A percentile compares a stretch with the other conserved stretches of the same genome.
These are phyloP conservation scores for Scarus forsteni DNA, from an alignment of 2,797 vertebrate species.

Conservation along the genomic window DNA sequence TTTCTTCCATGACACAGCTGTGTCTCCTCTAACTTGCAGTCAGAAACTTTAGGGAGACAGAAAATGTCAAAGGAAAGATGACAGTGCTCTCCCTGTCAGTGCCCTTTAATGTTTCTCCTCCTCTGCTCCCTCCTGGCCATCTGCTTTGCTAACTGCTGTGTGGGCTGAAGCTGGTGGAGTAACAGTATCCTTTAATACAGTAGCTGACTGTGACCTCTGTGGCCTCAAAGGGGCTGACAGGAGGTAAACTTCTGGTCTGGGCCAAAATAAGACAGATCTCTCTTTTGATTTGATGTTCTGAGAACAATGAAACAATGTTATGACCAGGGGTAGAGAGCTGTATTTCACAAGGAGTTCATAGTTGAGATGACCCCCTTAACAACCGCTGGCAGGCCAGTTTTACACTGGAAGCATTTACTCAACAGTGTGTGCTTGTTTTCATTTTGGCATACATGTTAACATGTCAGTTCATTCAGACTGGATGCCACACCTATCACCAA, in stretches of 20 bases:
- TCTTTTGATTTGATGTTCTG: conserved; percentile 28
- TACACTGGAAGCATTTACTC: too few relatives aligned
- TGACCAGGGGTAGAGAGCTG: too few relatives aligned
- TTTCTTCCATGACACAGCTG: conserved; percentile 27
- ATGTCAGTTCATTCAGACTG: too few relatives aligned
- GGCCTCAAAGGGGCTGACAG: conserved; percentile 53
- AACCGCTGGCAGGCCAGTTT: too few relatives aligned
- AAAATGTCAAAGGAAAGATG: conserved; percentile 59
- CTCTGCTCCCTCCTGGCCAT: conserved; percentile 62
- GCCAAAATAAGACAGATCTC: conserved; percentile 20
- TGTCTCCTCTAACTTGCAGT: conserved; percentile 37
- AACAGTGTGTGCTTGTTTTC: too few relatives aligned
- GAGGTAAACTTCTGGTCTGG: conserved; percentile 46
- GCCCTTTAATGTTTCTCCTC: conserved; percentile 44
- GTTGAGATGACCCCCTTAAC: too few relatives aligned
- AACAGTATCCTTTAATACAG: conserved; percentile 71
- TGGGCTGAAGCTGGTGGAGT: conserved; percentile 71
- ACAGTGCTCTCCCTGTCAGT: conserved; percentile 50
- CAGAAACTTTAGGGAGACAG: conserved; percentile 41
- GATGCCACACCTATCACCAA: too few relatives aligned
- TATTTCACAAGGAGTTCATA: too few relatives aligned
- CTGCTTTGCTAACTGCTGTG: conserved; percentile 75
- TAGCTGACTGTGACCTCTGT: conserved; percentile 63
- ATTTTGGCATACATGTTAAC: too few relatives aligned
- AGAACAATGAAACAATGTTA: conserved; percentile 2